Percentiles rank a stretch among this genome's conserved stretches.
These are phyloP conservation scores for Oophaga sylvatica DNA, from an alignment of 2,797 vertebrate genomes.

Conservation along the genomic window DNA sequence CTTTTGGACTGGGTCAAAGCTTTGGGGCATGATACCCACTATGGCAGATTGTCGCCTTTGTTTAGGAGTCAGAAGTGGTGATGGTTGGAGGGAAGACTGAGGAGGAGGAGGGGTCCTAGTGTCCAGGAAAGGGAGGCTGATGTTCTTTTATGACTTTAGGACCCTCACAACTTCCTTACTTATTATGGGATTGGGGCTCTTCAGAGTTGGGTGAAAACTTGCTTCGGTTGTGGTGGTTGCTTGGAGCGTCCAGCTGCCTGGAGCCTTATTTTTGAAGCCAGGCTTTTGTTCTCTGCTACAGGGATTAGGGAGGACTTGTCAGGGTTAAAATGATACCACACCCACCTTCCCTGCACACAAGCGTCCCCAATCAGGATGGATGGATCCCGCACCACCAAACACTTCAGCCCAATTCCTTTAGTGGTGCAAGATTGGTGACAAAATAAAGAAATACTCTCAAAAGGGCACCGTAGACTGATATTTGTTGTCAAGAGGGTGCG, in stretches of 20 bases:
- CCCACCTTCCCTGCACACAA: slow-evolving; percentile 47
- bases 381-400: neutral
- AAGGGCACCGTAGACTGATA: neutral
- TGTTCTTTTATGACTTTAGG: neutral
- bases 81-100: neutral
- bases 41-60: slow-evolving; percentile 27
- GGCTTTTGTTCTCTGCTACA: slow-evolving; percentile 53
- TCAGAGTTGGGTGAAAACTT: slow-evolving; percentile 11
- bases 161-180: slow-evolving; percentile 32
- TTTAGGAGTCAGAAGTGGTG: slow-evolving; percentile 17
- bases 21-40: neutral
- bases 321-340: slow-evolving; percentile 51
- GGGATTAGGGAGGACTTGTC: slow-evolving; percentile 27
- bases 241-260: neutral
- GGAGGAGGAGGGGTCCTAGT: neutral
- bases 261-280: neutral
- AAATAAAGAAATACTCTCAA: neutral
- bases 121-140: slow-evolving; percentile 2
- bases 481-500: neutral
- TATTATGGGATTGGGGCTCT: slow-evolving; percentile 4
- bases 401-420: too few relatives aligned
- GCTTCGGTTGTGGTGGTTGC: neutral
- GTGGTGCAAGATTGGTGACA: neutral
- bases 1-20: neutral
- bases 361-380: slow-evolving; percentile 10